phyloP scores from a whole-genome alignment of 2,888 invertebrate genomes.

The Volucella inanis region DNA sequence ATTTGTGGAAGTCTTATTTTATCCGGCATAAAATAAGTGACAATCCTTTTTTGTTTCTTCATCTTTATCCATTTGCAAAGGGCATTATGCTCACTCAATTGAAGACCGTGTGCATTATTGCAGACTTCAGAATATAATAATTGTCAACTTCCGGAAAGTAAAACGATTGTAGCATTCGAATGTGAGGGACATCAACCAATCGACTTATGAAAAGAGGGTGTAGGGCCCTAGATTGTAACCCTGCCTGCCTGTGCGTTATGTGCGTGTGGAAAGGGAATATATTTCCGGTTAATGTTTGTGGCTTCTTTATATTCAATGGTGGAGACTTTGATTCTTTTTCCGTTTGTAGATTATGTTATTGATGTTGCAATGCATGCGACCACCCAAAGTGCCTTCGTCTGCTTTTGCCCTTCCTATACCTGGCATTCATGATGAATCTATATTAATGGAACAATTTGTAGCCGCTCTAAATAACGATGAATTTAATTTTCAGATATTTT shows the following conservation, averaged over 20 bases:
- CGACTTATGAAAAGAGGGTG: constrained; percentile 37
- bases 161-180: constrained; percentile 65
- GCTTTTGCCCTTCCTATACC: neutral
- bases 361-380: neutral
- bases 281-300: constrained; percentile 49
- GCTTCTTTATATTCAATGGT: neutral
- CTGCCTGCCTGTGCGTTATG: constrained; percentile 28
- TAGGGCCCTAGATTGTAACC: neutral
- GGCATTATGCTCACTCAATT: constrained; percentile 46
- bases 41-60: constrained; percentile 34
- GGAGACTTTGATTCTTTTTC: neutral
- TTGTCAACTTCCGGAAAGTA: constrained; percentile 73
- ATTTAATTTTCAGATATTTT: too few species aligned
- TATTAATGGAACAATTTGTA: too few species aligned
- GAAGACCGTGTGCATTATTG: constrained; percentile 57
- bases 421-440: too few species aligned
- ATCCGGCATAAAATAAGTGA: constrained; percentile 42
- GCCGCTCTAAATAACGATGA: too few species aligned
- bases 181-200: constrained; percentile 30
- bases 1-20: constrained; percentile 15
- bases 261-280: constrained; percentile 33
- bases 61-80: neutral
- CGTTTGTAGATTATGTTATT: neutral
- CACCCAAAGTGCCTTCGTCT: neutral
- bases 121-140: constrained; percentile 62